These are phyloP conservation scores for Xyliphius kryptos DNA, from an alignment of 2,113 vertebrate species.

Conservation along the genomic window DNA sequence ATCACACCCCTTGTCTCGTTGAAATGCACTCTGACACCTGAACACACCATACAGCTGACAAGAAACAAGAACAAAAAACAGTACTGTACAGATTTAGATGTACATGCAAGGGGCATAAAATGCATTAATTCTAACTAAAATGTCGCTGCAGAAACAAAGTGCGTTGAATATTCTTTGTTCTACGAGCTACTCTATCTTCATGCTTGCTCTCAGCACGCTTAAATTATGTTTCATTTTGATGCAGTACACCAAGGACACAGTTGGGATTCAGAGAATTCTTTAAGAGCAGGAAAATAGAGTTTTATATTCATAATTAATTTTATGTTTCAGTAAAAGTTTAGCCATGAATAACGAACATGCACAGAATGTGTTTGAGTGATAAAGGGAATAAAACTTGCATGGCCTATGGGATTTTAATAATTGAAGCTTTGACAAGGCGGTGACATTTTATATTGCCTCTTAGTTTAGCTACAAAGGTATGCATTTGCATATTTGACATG, in stretches of 20 bases:
- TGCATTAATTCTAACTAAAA: constrained; percentile 32
- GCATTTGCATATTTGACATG: constrained; percentile 30
- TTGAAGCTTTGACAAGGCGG: constrained; percentile 25
- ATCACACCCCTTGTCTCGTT: constrained; percentile 26
- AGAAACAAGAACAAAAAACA: constrained; percentile 30
- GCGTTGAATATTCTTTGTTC: constrained; percentile 46
- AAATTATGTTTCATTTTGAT: constrained; percentile 32
- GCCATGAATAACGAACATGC: constrained; percentile 21
- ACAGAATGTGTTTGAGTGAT: constrained; percentile 21
- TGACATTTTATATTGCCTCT: constrained; percentile 39
- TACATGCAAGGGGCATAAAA: constrained; percentile 38
- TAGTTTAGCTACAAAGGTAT: constrained; percentile 28
- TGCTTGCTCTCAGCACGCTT: constrained; percentile 32
- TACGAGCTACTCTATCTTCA: constrained; percentile 23
- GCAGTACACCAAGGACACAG: constrained; percentile 30
- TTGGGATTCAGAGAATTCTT: constrained; percentile 32
- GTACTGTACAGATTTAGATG: constrained; percentile 31
- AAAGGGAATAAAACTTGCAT: constrained; percentile 20
- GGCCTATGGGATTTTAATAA: constrained; percentile 24
- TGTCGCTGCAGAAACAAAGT: constrained; percentile 30
- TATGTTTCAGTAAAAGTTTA: constrained; percentile 42
- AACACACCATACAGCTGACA: constrained; percentile 24
- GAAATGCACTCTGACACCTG: constrained; percentile 28
- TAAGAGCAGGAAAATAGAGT: constrained; percentile 42
- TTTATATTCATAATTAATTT: constrained; percentile 55